A percentile compares a stretch with the other conserved stretches of the same genome.
Evolutionary conservation across 2,888 invertebrate genomes (phyloP).

Genomic region (Ariolimax columbianus): DNA sequence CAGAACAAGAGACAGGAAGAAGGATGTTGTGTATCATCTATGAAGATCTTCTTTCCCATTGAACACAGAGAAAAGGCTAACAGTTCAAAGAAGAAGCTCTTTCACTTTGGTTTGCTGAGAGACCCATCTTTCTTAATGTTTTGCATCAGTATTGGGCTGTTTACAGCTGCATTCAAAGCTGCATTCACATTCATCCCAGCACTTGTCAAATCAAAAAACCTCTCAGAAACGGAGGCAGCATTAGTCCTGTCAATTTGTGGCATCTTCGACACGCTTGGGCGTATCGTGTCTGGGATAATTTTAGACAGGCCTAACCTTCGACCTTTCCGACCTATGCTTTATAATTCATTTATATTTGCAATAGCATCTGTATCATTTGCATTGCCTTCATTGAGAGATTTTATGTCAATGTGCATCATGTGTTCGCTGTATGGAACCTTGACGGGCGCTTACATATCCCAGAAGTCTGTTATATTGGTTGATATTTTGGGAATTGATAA

Average conservation of each 20-base stretch:
- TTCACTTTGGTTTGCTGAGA: slow-evolving; percentile 54
- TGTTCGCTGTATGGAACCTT: slow-evolving; percentile 64
- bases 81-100: slow-evolving; percentile 43
- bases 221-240: slow-evolving; percentile 61
- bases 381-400: slow-evolving; percentile 59
- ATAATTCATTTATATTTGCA: slow-evolving; percentile 64
- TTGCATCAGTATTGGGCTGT: slow-evolving; percentile 56
- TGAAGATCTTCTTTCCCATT: slow-evolving; percentile 47
- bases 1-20: background rate
- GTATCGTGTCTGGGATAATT: slow-evolving; percentile 63
- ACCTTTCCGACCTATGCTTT: slow-evolving; percentile 61
- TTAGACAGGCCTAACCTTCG: slow-evolving; percentile 62
- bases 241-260: slow-evolving; percentile 66
- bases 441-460: slow-evolving; percentile 68
- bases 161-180: slow-evolving; percentile 55
- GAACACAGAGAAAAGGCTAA: slow-evolving; percentile 20
- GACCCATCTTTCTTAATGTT: slow-evolving; percentile 55
- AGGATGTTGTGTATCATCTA: slow-evolving; percentile 24
- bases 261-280: slow-evolving; percentile 61
- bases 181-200: slow-evolving; percentile 70
- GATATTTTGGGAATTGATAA: slow-evolving; percentile 69
- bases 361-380: slow-evolving; percentile 62
- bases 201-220: slow-evolving; percentile 61
- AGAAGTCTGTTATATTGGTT: slow-evolving; percentile 71
- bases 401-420: slow-evolving; percentile 57